Evolutionary conservation across 2,888 invertebrate genomes (phyloP).

Genomic region (Tenthredo mesomela): DNA sequence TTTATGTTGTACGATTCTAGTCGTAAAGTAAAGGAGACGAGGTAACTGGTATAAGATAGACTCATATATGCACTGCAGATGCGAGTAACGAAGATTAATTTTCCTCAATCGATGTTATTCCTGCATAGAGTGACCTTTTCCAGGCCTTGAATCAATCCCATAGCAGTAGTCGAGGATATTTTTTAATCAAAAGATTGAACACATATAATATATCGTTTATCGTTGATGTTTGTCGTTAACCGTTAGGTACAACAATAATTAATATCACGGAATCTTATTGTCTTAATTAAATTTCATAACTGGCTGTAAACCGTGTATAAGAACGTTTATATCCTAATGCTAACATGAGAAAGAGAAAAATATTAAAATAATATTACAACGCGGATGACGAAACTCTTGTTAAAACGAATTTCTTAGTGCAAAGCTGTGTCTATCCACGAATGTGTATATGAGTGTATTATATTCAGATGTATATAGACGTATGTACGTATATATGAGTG

Average conservation of each 20-base stretch:
- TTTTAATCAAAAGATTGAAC: background rate
- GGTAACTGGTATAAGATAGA: background rate
- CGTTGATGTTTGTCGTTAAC: background rate
- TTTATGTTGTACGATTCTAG: background rate
- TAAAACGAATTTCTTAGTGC: constrained; percentile 13
- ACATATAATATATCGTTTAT: background rate
- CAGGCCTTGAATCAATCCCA: background rate
- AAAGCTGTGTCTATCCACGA: background rate
- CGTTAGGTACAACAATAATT: background rate
- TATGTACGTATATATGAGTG: background rate
- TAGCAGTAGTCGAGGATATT: background rate
- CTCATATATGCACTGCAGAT: background rate
- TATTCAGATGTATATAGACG: background rate
- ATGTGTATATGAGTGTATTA: background rate
- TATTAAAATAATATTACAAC: constrained; percentile 28
- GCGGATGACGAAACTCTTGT: constrained; percentile 12
- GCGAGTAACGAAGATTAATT: constrained; percentile 14
- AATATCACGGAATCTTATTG: constrained; percentile 30
- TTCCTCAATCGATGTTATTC: constrained; percentile 21
- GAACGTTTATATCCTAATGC: background rate
- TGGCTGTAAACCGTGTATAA: background rate
- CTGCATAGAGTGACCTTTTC: background rate
- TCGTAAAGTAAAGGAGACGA: background rate
- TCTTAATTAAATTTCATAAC: constrained; percentile 40
- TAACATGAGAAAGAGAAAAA: background rate